Evolutionary conservation across 1,140 invertebrate species (phyloP).

Genomic region (Belonocnema kinseyi): DNA sequence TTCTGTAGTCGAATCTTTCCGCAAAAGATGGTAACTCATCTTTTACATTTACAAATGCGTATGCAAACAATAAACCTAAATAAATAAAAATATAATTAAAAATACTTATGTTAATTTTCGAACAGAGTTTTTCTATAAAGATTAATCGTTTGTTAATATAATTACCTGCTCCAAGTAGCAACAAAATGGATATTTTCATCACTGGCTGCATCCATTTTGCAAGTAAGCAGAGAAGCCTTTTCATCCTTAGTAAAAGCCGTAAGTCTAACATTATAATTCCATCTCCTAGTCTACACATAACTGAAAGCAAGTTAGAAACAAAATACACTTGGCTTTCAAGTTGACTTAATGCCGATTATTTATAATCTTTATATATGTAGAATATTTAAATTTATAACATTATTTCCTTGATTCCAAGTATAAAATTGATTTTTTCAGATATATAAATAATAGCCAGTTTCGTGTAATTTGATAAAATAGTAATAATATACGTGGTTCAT

Average conservation of each 20-base stretch:
- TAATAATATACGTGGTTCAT: too few species aligned
- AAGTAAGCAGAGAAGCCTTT: slow-evolving; percentile 25
- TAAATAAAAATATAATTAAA: slow-evolving; percentile 24
- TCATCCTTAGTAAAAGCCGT: slow-evolving; percentile 50
- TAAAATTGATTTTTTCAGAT: not conserved
- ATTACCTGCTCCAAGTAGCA: slow-evolving; percentile 46
- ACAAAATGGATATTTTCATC: slow-evolving; percentile 42
- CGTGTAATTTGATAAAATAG: too few species aligned
- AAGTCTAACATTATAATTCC: slow-evolving; percentile 46
- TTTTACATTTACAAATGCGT: slow-evolving; percentile 19
- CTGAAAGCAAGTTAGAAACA: not conserved
- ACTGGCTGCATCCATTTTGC: slow-evolving; percentile 35
- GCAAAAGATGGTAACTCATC: not conserved
- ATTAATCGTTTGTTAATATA: slow-evolving; percentile 20
- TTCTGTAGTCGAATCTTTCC: slow-evolving; percentile 3
- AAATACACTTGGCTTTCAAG: not conserved
- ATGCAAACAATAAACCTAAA: slow-evolving; percentile 43
- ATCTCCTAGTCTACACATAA: slow-evolving; percentile 32
- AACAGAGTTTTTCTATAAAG: slow-evolving; percentile 14
- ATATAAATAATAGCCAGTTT: too few species aligned
- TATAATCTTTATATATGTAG: not conserved
- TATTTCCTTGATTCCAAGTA: not conserved
- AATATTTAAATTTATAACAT: not conserved
- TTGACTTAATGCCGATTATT: not conserved
- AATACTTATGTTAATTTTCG: not conserved